Evolutionary conservation across 2,113 vertebrate genomes (phyloP), one percentile per base, ranked within the genome.

Genomic region (Butorides virescens): DNA sequence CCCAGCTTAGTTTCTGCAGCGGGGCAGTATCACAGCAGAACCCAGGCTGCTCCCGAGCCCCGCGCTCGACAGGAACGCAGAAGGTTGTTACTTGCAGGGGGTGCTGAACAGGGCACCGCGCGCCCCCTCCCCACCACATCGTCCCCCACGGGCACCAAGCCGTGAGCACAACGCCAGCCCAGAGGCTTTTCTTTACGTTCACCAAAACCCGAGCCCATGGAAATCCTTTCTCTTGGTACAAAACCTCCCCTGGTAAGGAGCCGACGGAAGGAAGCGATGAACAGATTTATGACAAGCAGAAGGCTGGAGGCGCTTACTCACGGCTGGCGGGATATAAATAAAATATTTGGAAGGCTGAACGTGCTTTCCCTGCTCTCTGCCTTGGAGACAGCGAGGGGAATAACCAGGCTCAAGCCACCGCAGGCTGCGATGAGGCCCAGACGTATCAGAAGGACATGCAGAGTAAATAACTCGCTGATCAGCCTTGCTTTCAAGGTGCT

Each of bases 261-360:
- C 77, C 23, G 56, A 30, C 1, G 65, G 92, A 20, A 56, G 84
- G 44, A 89, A 73, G 73, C 21, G 81, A 88, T 30, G 78, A 85
- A 27, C 49, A 63, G 92, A 63, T 82, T 88, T 59, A 65, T 19
- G 74, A 75, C 70, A 75, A 68, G 81, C 92, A 94, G 94, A 50
- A 53, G 77, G 84, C 82, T 95, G 91, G 86, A 95, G 86, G 87
- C 95, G 84, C 63, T 80, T 68, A 76, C 81, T 89, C 85, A 81
- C 0, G 3, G 89, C 88, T 68, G 88, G 65, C 29, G 11, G 66
- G 94, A 61, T 72, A 92, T 72, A 85, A 95, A 95, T 90, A 78
- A 93, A 93, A 56, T 88, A 88, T 92, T 61, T 61, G 74, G 88
- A 52, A 88, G 56, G 81, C 62, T 93, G 90, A 72, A 27, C 2